Percentiles rank a stretch among this genome's conserved stretches.
These are phyloP conservation scores for Chloroceryle amazona DNA, from an alignment of 2,797 vertebrate genomes.

Conservation along the genomic window DNA sequence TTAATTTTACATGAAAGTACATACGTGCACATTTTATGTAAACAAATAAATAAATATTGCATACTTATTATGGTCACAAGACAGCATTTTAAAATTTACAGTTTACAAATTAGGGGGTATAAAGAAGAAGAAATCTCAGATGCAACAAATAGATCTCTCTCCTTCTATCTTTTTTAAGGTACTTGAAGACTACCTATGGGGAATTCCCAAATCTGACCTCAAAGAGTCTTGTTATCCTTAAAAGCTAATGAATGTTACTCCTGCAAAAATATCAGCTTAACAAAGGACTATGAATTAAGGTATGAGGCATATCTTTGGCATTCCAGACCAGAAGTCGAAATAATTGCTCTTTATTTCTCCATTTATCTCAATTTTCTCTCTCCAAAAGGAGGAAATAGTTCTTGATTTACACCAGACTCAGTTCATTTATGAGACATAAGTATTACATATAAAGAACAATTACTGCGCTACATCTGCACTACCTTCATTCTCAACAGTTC, in stretches of 20 bases:
- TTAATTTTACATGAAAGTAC: neutral
- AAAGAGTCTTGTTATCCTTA: neutral
- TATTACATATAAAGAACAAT: neutral
- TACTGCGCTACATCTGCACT: neutral
- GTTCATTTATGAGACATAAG: neutral
- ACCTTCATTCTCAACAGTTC: neutral
- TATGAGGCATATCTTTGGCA: neutral
- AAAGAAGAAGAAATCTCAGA: neutral
- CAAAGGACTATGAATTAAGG: neutral
- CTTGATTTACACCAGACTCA: neutral
- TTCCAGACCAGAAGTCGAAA: constrained; percentile 23
- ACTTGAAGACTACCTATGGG: neutral
- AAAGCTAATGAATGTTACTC: neutral
- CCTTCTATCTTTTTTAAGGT: neutral
- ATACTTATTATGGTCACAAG: neutral
- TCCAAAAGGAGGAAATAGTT: neutral
- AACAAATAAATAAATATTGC: neutral
- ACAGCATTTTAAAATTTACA: neutral
- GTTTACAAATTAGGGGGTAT: neutral
- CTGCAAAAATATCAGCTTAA: neutral
- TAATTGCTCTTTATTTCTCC: constrained; percentile 33
- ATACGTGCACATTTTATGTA: neutral
- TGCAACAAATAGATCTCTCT: neutral
- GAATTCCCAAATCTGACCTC: neutral
- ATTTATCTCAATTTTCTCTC: constrained; percentile 24